A percentile compares a stretch with the other conserved stretches of the same genome.
These are phyloP conservation scores for Lithophane ornitopus DNA, from an alignment of 2,888 invertebrate species.

Conservation along the genomic window DNA sequence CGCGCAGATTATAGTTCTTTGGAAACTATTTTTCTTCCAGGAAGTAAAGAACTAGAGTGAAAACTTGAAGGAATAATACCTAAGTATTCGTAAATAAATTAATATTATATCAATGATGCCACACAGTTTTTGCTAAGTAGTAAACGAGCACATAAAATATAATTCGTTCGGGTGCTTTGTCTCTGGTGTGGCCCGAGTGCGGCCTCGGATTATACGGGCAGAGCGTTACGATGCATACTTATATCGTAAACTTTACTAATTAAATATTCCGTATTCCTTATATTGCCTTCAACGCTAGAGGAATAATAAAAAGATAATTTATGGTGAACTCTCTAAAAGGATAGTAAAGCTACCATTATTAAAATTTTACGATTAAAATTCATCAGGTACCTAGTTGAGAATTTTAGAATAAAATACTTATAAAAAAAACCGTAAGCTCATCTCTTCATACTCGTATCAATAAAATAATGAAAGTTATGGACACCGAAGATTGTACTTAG, in stretches of 20 bases:
- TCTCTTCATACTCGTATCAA: not conserved
- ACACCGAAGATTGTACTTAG: conserved; percentile 60
- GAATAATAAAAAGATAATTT: conserved; percentile 55
- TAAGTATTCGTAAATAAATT: conserved; percentile 3
- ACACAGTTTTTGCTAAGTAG: conserved; percentile 14
- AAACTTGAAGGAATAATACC: not conserved
- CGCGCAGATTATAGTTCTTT: conserved; percentile 13
- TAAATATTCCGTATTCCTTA: conserved; percentile 61
- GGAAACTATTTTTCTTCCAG: not conserved
- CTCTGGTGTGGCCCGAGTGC: conserved; percentile 19
- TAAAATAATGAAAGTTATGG: conserved; percentile 62
- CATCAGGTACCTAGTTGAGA: not conserved
- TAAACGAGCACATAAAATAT: conserved; percentile 34
- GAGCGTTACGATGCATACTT: conserved; percentile 54
- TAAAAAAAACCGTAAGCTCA: conserved; percentile 2
- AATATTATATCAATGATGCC: conserved; percentile 11
- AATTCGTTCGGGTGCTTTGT: conserved; percentile 19
- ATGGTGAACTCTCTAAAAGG: conserved; percentile 23
- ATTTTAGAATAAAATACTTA: not conserved
- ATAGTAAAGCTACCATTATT: conserved; percentile 15
- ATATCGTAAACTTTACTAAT: conserved; percentile 56
- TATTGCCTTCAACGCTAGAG: conserved; percentile 44
- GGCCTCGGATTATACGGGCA: conserved; percentile 41
- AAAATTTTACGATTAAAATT: conserved; percentile 35
- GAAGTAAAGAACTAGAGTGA: not conserved